phyloP scores from a whole-genome alignment of 2,797 vertebrate species.

The Lepidocolaptes lacrymiger region DNA sequence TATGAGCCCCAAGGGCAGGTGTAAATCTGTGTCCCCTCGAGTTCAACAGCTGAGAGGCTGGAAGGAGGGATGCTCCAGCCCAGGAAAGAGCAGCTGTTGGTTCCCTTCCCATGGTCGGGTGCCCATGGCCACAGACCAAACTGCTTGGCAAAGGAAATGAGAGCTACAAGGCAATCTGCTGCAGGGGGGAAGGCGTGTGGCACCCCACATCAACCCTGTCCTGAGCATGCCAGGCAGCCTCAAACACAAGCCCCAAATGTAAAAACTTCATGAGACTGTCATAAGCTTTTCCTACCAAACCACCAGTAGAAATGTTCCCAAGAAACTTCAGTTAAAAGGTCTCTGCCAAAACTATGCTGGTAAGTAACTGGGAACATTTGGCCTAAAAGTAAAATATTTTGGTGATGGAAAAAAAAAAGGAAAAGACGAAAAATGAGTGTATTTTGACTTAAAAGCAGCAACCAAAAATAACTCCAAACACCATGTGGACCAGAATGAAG shows the following conservation, averaged over 20 bases:
- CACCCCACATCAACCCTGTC: neutral
- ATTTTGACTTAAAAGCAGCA: slow-evolving; percentile 5
- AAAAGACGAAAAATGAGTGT: neutral
- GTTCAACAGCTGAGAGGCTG: neutral
- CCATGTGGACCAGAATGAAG: neutral
- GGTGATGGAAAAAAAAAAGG: neutral
- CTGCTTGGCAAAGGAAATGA: rapidly evolving
- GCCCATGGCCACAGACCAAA: neutral
- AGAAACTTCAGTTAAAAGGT: slow-evolving; percentile 16
- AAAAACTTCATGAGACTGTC: slow-evolving; percentile 38
- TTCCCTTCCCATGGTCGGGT: neutral
- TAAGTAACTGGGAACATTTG: slow-evolving; percentile 42
- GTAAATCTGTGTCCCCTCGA: neutral
- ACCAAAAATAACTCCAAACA: slow-evolving; percentile 32
- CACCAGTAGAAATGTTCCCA: neutral
- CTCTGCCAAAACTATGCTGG: slow-evolving; percentile 47
- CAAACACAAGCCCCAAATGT: neutral
- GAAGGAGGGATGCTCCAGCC: neutral
- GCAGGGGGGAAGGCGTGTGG: neutral
- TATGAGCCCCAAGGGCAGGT: neutral
- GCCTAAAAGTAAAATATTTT: slow-evolving; percentile 47
- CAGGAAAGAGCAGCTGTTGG: neutral
- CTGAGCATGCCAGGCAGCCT: neutral
- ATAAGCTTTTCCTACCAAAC: slow-evolving; percentile 62
- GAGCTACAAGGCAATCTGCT: neutral